Conservation (phyloP, 2,113 vertebrate species). For the Orthochromis malagaraziensis region DNA sequence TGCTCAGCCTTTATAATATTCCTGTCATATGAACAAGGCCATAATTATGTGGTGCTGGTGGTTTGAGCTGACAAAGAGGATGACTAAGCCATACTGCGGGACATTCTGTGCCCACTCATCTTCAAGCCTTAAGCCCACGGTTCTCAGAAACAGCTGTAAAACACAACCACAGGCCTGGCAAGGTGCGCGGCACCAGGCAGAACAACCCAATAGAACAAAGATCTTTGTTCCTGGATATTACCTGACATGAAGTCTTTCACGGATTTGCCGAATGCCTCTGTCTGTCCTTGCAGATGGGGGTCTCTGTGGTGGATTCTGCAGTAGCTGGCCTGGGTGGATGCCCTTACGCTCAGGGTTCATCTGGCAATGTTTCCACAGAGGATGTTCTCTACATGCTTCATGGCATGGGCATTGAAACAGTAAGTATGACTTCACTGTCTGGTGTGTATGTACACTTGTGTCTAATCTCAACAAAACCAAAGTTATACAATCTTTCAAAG, state of each 20-base stretch:
- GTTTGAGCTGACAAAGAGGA: constrained; percentile 56
- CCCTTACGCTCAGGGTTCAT: constrained; percentile 89
- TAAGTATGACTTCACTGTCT: constrained; percentile 64
- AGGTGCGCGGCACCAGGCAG: neutral
- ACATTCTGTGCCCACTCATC: constrained; percentile 61
- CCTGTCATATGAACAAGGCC: constrained; percentile 37
- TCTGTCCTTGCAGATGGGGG: constrained; percentile 84
- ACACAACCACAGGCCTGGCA: constrained; percentile 49
- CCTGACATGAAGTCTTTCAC: constrained; percentile 2
- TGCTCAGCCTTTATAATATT: constrained; percentile 39
- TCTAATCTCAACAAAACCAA: neutral
- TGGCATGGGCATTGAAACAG: constrained; percentile 88
- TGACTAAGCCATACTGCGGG: constrained; percentile 57
- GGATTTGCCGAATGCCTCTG: constrained; percentile 30
- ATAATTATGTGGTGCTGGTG: constrained; percentile 48
- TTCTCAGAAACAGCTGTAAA: constrained; percentile 48
- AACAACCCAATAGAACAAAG: constrained; percentile 50
- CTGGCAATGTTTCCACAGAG: constrained; percentile 93
- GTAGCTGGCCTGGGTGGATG: constrained; percentile 91
- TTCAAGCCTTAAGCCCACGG: constrained; percentile 28
- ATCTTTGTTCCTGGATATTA: constrained; percentile 51
- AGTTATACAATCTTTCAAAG: neutral
- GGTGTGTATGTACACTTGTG: neutral
- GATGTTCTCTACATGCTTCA: constrained; percentile 93
- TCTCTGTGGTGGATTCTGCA: constrained; percentile 87